These are phyloP conservation scores for Leptoclinus maculatus DNA, from an alignment of 2,797 vertebrate genomes.

Conservation along the genomic window DNA sequence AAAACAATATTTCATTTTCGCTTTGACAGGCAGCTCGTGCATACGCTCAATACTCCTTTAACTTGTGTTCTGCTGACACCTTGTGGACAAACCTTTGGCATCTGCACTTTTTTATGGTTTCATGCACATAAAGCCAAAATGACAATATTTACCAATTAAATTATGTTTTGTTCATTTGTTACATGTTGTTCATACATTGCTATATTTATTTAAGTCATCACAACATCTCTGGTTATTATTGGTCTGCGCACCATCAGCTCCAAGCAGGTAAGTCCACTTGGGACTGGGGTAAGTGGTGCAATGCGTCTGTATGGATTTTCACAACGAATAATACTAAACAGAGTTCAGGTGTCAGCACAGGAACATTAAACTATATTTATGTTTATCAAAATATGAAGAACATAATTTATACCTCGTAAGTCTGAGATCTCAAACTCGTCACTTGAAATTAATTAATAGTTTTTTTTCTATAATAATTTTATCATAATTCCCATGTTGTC, in stretches of 20 bases:
- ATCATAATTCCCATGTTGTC: not conserved
- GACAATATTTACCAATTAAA: not conserved
- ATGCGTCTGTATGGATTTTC: slow-evolving; percentile 24
- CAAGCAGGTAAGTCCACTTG: not conserved
- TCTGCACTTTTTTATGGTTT: not conserved
- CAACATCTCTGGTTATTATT: not conserved
- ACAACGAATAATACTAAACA: not conserved
- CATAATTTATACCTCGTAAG: not conserved
- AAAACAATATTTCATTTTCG: not conserved
- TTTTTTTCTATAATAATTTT: not conserved
- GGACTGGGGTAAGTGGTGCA: slow-evolving; percentile 18
- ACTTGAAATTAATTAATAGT: not conserved
- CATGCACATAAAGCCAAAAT: not conserved
- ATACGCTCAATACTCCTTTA: not conserved
- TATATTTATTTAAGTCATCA: not conserved
- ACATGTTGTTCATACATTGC: not conserved
- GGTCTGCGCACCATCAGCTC: not conserved
- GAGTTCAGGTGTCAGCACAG: not conserved
- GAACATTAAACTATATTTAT: not conserved
- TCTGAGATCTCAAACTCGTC: not conserved
- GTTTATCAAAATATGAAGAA: not conserved
- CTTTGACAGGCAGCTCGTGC: not conserved
- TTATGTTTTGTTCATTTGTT: not conserved
- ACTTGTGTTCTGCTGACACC: slow-evolving; percentile 67
- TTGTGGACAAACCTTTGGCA: slow-evolving; percentile 58